Base-by-base conservation (phyloP, 2,888 invertebrate genomes). In the Agelastica alni region DNA sequence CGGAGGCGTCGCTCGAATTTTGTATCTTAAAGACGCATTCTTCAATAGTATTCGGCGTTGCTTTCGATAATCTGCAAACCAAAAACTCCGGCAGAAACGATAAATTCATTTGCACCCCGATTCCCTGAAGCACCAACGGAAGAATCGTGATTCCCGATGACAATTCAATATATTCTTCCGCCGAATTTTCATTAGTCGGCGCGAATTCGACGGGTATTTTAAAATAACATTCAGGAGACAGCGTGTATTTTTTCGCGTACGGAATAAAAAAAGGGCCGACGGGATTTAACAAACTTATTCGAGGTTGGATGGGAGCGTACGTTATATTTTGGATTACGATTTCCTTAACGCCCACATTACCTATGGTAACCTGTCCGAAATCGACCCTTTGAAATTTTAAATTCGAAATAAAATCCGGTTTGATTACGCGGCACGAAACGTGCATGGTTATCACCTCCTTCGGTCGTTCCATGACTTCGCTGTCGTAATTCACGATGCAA, bases 311-410 rank as follows among this genome's bases (percentile, higher is more conserved):
- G 5, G 31, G 13, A 7, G 53, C 47, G 59, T 67, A 62, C 42
- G 58, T 59, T 41, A 68, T 67, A 53, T 67, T 66, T 57, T 64
- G 64, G 4, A 65, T 6, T 14, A 57, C 59, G 22, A 69, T 51
- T 17, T 47, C 47, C 47, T 63, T 60, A 2, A 34, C 49, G 2
- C 26, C 47, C n/a, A n/a, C n/a, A n/a, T n/a, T n/a, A n/a, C n/a
- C n/a, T n/a, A n/a, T n/a, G n/a, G n/a, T n/a, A n/a, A 44, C 67
- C 68, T 12, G 66, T 4, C 65, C 67, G 48, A 69, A 68, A 54
- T 64, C 56, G 9, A 69, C 34, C 16, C 64, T 59, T 54, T 66
- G 66, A 2, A 53, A 42, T 16, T 60, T 64, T 32, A 66, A 45
- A 49, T 63, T 61, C 9, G 37, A 39, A n/a, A 59, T 64, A 46